phyloP scores from a whole-genome alignment of 2,888 invertebrate species.

The Anodontia alba region DNA sequence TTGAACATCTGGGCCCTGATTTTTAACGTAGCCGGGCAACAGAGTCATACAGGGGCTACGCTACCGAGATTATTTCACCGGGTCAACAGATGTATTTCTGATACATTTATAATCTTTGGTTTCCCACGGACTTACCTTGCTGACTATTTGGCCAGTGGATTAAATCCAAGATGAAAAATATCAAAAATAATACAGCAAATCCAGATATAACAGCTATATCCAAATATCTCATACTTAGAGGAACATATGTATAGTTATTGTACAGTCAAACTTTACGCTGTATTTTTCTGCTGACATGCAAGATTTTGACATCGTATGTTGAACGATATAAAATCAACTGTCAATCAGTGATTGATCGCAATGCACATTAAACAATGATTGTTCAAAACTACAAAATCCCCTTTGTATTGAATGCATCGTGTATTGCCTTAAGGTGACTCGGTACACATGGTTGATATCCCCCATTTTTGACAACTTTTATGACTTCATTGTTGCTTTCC shows the following conservation, averaged over 20 bases:
- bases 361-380: neutral
- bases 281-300: neutral
- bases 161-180: conserved; percentile 40
- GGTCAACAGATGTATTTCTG: too few species aligned
- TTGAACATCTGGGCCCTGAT: too few species aligned
- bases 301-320: neutral
- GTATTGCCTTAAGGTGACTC: too few species aligned
- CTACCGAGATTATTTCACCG: too few species aligned
- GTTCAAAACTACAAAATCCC: neutral
- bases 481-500: too few species aligned
- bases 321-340: neutral
- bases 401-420: too few species aligned
- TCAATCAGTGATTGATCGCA: neutral
- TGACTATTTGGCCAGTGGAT: conserved; percentile 20
- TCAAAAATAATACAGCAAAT: conserved; percentile 10
- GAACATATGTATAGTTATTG: neutral
- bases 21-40: too few species aligned
- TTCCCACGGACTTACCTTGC: neutral
- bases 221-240: neutral
- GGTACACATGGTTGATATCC: too few species aligned
- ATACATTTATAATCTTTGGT: too few species aligned
- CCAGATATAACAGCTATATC: conserved; percentile 30
- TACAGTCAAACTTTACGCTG: neutral
- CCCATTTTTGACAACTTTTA: too few species aligned
- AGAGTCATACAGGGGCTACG: too few species aligned